These are phyloP conservation scores for Anthopleura xanthogrammica DNA, from an alignment of 92 coral and sea anemone species.

Conservation along the genomic window DNA sequence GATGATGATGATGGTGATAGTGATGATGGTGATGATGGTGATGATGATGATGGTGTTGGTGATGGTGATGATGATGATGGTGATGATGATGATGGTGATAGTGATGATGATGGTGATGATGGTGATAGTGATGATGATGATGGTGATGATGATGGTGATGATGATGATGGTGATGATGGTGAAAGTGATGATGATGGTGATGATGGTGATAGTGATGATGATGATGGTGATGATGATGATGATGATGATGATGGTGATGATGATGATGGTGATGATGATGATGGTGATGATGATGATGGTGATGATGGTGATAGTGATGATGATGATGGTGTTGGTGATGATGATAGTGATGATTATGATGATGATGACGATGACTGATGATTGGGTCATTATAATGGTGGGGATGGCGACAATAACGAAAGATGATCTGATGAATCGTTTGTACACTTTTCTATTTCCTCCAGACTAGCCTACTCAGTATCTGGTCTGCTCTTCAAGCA, in stretches of 20 bases:
- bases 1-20: background rate
- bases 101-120: background rate
- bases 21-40: background rate
- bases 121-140: background rate
- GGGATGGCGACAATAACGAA: background rate
- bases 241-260: background rate
- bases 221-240: background rate
- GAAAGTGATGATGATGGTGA: no score
- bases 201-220: no score
- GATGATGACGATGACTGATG: background rate
- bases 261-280: background rate
- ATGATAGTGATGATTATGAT: background rate
- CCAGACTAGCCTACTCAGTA: slow-evolving; percentile 79
- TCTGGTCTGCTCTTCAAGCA: slow-evolving; percentile 74
- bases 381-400: background rate
- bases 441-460: background rate
- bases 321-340: background rate
- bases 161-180: no score
- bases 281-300: no score
- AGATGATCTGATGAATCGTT: no score
- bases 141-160: background rate
- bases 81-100: background rate
- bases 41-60: no score
- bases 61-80: background rate
- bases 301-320: background rate